phyloP scores from a whole-genome alignment of 2,113 vertebrate genomes.

The Cyprinodon variegatus region DNA sequence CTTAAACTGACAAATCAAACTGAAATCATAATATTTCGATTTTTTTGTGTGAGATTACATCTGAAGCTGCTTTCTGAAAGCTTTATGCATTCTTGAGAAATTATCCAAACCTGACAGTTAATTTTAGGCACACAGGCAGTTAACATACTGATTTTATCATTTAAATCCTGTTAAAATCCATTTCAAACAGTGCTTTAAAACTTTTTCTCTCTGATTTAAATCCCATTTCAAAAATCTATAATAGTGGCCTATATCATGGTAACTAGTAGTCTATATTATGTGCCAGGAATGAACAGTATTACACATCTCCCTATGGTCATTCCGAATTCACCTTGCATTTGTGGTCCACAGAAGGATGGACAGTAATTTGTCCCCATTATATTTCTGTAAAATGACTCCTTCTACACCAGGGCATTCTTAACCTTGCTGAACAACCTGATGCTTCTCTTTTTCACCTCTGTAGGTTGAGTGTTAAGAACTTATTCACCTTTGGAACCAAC shows the following conservation, averaged over 20 bases:
- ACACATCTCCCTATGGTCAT: neutral
- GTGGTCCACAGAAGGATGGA: neutral
- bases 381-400: neutral
- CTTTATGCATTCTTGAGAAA: no score
- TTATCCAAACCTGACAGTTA: no score
- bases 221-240: neutral
- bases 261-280: conserved; percentile 9
- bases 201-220: neutral
- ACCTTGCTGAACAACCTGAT: neutral
- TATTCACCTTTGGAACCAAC: neutral
- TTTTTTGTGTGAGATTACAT: no score
- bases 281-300: neutral
- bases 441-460: neutral
- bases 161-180: neutral
- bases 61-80: neutral
- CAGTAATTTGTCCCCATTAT: neutral
- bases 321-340: neutral
- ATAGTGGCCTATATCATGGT: conserved; percentile 6
- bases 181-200: neutral
- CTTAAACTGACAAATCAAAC: neutral
- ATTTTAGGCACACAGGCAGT: neutral
- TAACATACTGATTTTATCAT: neutral
- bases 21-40: neutral
- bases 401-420: neutral
- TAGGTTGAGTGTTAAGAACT: neutral